Base-by-base conservation (phyloP, 2,113 vertebrate species). In the Perognathus longimembris region DNA sequence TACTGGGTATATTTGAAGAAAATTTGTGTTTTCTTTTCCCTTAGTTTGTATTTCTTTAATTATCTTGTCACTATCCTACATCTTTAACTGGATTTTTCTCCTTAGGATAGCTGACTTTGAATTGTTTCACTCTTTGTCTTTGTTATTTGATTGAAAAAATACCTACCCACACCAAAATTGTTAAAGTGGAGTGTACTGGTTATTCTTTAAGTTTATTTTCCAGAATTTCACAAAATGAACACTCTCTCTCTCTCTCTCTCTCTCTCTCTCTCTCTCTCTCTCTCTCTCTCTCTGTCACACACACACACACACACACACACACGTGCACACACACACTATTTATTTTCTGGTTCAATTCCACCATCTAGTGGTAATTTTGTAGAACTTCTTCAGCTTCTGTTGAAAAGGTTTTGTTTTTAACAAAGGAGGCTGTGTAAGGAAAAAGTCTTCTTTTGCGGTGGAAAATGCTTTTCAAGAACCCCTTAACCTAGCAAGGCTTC, bases 361-460 rank as follows among this genome's bases (percentile, higher is more conserved):
- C 97, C 97, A 95, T 70, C 97, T 97, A 85, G 94, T 70, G 97
- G 69, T 77, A 63, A 50, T 24, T 73, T 74, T 10, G 0, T 73
- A 85, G 87, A 88, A 91, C 1, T 26, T 4, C 32, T 80, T 83
- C 69, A 45, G 50, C 50, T 54, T 54, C 50, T 54, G 50, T 54
- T 22, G 50, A 82, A 57, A 36, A 1, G 6, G 5, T 24, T 85
- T 50, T 64, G 5, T 24, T 85, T 50, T 64, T 64, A 32, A 3
- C 21, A 7, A 26, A 38, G 50, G 38, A 5, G 12, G 2, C 15
- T 3, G 50, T 12, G 50, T n/a, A 32, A 5, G 11, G 64, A 75
- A 88, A 73, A 28, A 1, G 6, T 73, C 50, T 22, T 9, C 5
- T 14, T 6, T 18, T 36, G 7, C 80, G 36, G 18, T 45, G 12